These are phyloP conservation scores for Scaptomyza polygonia DNA, from an alignment of 2,888 invertebrate species.

Conservation along the genomic window DNA sequence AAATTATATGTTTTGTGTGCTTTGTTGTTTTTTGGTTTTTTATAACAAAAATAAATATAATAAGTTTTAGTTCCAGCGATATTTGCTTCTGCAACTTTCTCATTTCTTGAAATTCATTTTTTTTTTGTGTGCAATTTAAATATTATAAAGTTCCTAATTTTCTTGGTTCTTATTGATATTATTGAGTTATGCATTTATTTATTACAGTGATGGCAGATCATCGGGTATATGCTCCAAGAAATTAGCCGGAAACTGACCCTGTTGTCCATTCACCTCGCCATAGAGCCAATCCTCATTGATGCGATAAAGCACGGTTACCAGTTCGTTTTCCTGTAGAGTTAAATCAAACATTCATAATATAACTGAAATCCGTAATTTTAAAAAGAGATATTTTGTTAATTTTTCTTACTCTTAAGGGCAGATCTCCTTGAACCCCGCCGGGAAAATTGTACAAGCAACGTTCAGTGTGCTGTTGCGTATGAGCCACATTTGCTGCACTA, in stretches of 20 bases:
- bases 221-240: conserved; percentile 88
- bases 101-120: conserved; percentile 43
- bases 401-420: conserved; percentile 85
- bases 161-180: conserved; percentile 24
- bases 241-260: conserved; percentile 92
- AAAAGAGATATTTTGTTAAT: too few species aligned
- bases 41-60: conserved; percentile 45
- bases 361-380: too few species aligned
- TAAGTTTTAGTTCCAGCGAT: conserved; percentile 66
- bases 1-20: conserved; percentile 14
- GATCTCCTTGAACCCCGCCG: conserved; percentile 87
- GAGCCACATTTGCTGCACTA: conserved; percentile 35
- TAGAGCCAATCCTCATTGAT: conserved; percentile 92
- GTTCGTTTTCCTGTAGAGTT: conserved; percentile 86
- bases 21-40: conserved; percentile 6
- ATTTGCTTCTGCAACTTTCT: conserved; percentile 22
- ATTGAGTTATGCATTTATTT: conserved; percentile 2
- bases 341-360: not conserved
- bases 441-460: conserved; percentile 91
- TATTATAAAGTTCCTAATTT: conserved; percentile 36
- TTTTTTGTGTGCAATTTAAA: conserved; percentile 36
- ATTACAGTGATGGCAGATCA: conserved; percentile 82
- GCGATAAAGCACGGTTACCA: conserved; percentile 88
- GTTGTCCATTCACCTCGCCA: conserved; percentile 88
- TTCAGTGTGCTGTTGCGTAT: conserved; percentile 58